phyloP scores from a whole-genome alignment of 1,140 invertebrate genomes.

The Rhopalosiphum maidis region DNA sequence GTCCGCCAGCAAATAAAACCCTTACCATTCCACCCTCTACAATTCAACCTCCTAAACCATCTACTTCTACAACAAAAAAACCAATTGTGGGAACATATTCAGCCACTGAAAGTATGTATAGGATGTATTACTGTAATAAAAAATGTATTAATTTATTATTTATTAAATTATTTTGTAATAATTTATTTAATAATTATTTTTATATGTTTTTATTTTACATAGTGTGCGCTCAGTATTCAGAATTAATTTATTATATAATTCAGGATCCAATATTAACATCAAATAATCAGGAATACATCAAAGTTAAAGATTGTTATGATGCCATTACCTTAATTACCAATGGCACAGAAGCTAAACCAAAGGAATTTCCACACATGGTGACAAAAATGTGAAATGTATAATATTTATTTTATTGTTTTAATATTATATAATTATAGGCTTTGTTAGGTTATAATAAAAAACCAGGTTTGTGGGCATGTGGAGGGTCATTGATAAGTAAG shows the following conservation, averaged over 20 bases:
- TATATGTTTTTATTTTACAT: not conserved
- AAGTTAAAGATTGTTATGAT: not conserved
- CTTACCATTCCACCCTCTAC: too few relatives aligned
- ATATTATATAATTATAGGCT: not conserved
- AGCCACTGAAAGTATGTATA: conserved; percentile 29
- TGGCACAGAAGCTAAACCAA: conserved; percentile 63
- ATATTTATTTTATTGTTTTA: not conserved
- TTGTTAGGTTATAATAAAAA: conserved; percentile 26
- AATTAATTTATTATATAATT: not conserved
- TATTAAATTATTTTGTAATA: not conserved
- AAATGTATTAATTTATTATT: too few relatives aligned
- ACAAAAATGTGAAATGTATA: not conserved
- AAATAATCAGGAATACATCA: not conserved
- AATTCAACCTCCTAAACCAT: not conserved
- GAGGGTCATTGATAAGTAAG: conserved; percentile 30
- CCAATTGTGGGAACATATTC: not conserved
- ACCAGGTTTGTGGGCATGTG: not conserved
- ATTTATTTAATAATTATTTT: not conserved
- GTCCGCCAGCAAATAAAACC: conserved; percentile 17
- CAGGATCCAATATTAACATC: not conserved
- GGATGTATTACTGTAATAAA: too few relatives aligned
- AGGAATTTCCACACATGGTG: conserved; percentile 70
- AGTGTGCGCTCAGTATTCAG: conserved; percentile 35
- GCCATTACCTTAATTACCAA: conserved; percentile 62
- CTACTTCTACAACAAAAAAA: not conserved